Base-by-base conservation (phyloP, 2,113 vertebrate genomes). In the Corynorhinus townsendii region DNA sequence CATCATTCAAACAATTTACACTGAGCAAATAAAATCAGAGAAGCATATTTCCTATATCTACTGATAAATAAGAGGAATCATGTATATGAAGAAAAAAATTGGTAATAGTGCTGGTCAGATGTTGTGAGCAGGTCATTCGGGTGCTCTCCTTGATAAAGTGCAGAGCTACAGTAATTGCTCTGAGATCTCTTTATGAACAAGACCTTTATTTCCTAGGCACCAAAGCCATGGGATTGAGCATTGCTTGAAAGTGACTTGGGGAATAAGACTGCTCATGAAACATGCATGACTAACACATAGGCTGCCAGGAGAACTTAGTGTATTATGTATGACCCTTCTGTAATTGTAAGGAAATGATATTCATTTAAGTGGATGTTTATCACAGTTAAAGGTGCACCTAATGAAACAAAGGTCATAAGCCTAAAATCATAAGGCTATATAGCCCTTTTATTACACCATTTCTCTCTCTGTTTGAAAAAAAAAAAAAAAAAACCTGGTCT, bases 301-400 rank as follows among this genome's bases (percentile, higher is more conserved):
- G 97, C 98, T 98, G 97, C 96, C 96, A 97, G 95, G 91, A 96
- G 97, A 98, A 98, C 96, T 97, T 96, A 97, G 98, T 97, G 96
- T 98, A 98, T 98, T 98, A 98, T 98, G 97, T 98, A 98, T 98
- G 98, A 98, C 97, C 98, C 98, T 98, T 96, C 97, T 97, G 97
- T 98, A 98, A 98, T 98, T 98, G 97, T 98, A 97, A 98, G 97
- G 97, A 98, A 98, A 98, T 98, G 77, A 98, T 98, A 98, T 98
- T 98, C 96, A 98, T 98, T 98, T 98, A 98, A 98, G 97, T 97
- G 96, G 96, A 97, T 98, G 98, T 98, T 99, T 98, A 98, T 98
- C 97, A 98, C 97, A 96, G 97, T 97, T 98, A 98, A 98, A 98
- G 92, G 95, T 98, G 96, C 96, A 95, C 68, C 52, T 98, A 98